Evolutionary conservation across 2,113 vertebrate species (phyloP).

Genomic region (Eleginops maclovinus): DNA sequence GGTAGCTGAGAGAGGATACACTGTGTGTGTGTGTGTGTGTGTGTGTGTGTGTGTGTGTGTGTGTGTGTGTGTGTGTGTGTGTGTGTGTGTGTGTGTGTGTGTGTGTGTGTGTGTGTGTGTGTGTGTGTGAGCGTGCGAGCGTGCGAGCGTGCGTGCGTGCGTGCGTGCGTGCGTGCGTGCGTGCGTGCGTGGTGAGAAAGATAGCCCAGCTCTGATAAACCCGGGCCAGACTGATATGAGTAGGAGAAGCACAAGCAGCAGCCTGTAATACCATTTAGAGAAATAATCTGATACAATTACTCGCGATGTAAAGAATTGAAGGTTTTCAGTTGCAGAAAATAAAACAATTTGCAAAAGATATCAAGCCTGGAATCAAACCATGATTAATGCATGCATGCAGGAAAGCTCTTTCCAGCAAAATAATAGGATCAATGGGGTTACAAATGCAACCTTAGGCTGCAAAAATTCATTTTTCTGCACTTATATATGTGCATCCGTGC

Average conservation of each 20-base stretch:
- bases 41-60: not conserved
- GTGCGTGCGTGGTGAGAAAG: too few species aligned
- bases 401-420: not conserved
- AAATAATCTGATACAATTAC: not conserved
- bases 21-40: constrained; percentile 9
- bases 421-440: not conserved
- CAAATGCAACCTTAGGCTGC: not conserved
- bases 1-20: constrained; percentile 69
- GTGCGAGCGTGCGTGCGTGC: not conserved
- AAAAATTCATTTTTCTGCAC: constrained; percentile 2
- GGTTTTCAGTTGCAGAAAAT: not conserved
- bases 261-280: constrained; percentile 28
- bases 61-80: constrained; percentile 1
- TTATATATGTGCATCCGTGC: constrained; percentile 16
- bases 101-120: not conserved
- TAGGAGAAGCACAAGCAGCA: constrained; percentile 25
- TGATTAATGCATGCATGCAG: not conserved
- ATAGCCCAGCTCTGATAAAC: constrained; percentile 70
- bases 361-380: not conserved
- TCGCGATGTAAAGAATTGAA: not conserved
- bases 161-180: too few species aligned
- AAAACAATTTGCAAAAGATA: not conserved
- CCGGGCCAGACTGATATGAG: constrained; percentile 21
- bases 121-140: not conserved
- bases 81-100: constrained; percentile 1